Base-by-base conservation (phyloP, 2,797 vertebrate genomes). In the Eulemur coronatus region DNA sequence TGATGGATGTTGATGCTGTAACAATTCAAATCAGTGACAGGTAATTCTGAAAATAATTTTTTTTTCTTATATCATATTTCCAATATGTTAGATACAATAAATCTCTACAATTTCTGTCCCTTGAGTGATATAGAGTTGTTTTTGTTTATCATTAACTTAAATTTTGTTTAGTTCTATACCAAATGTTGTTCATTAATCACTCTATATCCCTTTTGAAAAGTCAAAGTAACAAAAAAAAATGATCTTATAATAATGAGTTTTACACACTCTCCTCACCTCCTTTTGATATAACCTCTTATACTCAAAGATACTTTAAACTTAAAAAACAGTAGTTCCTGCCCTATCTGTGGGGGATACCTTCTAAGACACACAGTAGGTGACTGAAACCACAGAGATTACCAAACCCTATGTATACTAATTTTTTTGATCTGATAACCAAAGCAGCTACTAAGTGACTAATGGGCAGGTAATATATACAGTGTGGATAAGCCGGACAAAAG, bases 1-100 rank as follows among this genome's bases (percentile, higher is more conserved):
- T 0, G 5, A 4, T 2, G 9, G 95, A 97, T 26, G 52, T 79
- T 24, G 33, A 87, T 2, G 22, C 0, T 4, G 0, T 86, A 3
- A 5, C 18, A 78, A 12, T 10, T 41, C 15, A 67, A n/a, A 93
- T 94, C 30, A 69, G 0, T 57, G 22, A 78, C 4, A 97, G 97
- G 97, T 98, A 96, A 97, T 65, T 88, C 7, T 38, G 9, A 18
- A 75, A 78, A 73, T 59, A 79, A 22, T 43, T 67, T 91, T 75
- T 46, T 46, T 65, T 94, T 72, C 41, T 91, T 72, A 73, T 72
- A 15, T 63, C 38, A 1, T 13, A 57, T 76, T 61, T 9, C 2
- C 13, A 65, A 33, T 70, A 61, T 57, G 5, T 69, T 57, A 55
- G 89, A 52, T 78, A 9, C 46, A 61, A 76, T 79, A n/a, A 69